Percentiles rank a stretch among this genome's conserved stretches.
Conservation (phyloP, 2,888 invertebrate species). For the Homarus gammarus region DNA sequence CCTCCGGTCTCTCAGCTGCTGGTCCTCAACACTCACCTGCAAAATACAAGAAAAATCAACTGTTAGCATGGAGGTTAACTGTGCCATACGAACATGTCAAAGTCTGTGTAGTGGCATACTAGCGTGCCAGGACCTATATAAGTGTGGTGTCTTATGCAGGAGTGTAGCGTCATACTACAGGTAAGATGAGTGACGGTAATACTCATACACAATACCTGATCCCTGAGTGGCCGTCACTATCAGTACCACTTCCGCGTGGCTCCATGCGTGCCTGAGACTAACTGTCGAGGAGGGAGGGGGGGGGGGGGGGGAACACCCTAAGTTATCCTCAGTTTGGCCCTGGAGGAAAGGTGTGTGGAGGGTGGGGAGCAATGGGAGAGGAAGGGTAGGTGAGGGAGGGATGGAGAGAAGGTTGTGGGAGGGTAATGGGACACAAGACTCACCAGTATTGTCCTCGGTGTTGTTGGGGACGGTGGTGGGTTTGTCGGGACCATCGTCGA, state of each 20-base stretch:
- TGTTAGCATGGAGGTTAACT: too few species aligned
- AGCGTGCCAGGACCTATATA: too few species aligned
- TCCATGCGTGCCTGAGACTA: too few species aligned
- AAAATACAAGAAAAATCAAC: background rate
- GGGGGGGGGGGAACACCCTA: background rate
- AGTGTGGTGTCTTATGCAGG: too few species aligned
- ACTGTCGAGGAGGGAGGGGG: background rate
- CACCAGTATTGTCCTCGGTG: background rate
- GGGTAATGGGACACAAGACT: background rate
- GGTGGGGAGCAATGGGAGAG: background rate
- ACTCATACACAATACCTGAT: too few species aligned
- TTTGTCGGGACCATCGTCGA: slow-evolving; percentile 4
- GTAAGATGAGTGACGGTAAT: too few species aligned
- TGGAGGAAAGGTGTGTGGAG: background rate
- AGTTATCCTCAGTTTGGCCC: too few species aligned
- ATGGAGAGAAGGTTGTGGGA: background rate
- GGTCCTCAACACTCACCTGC: background rate
- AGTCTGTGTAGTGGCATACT: too few species aligned
- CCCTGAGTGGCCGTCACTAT: too few species aligned
- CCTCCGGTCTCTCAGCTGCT: background rate
- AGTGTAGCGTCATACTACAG: too few species aligned
- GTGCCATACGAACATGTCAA: too few species aligned
- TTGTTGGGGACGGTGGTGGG: background rate
- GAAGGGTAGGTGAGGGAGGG: background rate
- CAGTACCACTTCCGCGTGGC: too few species aligned